These are phyloP conservation scores for Drosophila ambigua DNA, from an alignment of 1,140 invertebrate genomes.

Conservation along the genomic window DNA sequence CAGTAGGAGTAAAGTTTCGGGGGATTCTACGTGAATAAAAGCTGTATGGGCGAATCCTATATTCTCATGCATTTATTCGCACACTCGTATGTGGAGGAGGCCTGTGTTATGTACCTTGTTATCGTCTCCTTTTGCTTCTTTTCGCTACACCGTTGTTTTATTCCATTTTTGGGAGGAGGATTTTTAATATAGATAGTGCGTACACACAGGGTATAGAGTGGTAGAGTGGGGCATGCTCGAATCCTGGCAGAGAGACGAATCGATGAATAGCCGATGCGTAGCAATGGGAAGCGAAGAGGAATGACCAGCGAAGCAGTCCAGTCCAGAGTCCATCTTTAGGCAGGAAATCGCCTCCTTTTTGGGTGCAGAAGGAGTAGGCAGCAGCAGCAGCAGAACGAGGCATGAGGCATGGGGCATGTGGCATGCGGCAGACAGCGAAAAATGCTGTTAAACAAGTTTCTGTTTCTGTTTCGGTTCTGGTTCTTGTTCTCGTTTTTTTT, in stretches of 20 bases:
- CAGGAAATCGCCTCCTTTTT: slow-evolving; percentile 21
- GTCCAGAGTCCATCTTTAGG: slow-evolving; percentile 21
- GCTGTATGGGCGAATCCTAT: slow-evolving; percentile 10
- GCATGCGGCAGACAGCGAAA: slow-evolving; percentile 30
- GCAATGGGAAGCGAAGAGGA: too few relatives aligned
- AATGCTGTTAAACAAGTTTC: slow-evolving; percentile 76
- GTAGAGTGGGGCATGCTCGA: too few relatives aligned
- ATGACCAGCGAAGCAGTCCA: slow-evolving; percentile 4
- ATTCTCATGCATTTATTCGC: slow-evolving; percentile 36
- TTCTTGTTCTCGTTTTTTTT: slow-evolving; percentile 34
- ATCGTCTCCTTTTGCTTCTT: slow-evolving; percentile 35
- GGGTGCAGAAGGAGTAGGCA: slow-evolving; percentile 18
- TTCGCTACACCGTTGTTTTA: not conserved
- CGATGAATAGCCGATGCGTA: too few relatives aligned
- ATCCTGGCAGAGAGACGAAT: too few relatives aligned
- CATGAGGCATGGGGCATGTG: not conserved
- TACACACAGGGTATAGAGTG: too few relatives aligned
- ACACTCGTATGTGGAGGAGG: not conserved
- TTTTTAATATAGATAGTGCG: too few relatives aligned
- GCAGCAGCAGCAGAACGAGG: slow-evolving; percentile 1
- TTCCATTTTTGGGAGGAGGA: slow-evolving; percentile 6
- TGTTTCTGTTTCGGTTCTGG: slow-evolving; percentile 24
- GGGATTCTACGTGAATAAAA: slow-evolving; percentile 12
- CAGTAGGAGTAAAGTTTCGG: not conserved
- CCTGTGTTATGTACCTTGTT: slow-evolving; percentile 49